Base-by-base conservation (phyloP, 2,113 vertebrate species). In the Siniperca chuatsi region DNA sequence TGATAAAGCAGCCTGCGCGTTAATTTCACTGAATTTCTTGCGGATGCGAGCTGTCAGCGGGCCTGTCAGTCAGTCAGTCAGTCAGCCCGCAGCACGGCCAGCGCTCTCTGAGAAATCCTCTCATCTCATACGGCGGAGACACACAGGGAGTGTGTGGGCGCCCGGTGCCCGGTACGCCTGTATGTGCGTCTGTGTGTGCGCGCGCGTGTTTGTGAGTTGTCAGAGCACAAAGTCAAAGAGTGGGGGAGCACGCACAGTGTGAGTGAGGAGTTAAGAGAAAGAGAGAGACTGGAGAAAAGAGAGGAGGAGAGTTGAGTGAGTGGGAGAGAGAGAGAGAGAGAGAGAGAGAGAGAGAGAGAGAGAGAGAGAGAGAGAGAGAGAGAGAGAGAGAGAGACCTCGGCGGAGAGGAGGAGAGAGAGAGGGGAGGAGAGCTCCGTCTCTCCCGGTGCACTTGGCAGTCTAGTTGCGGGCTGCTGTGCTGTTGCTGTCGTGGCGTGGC, bases 381-480 rank as follows among this genome's bases (percentile, higher is more conserved):
- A 77, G 90, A 69, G 42, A 73, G 81, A 68, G 85, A 87, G 84
- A 77, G 87, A 74, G 76, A 87, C 70, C 68, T 73, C 75, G 52
- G 66, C 35, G 68, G 87, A 85, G 79, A 78, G 85, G 81, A 77
- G 77, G 80, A 83, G 86, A 87, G 88, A 71, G 87, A 79, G 92
- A 77, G 90, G 78, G 89, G 89, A 88, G 90, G 93, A 92, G 92
- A 91, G 92, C 87, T 92, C 92, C 78, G 92, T 95, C 92, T 94
- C 94, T 96, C 92, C 94, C 92, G 90, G 95, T 94, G 95, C 96
- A 94, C 95, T 96, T 95, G 95, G 96, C 96, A 96, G 96, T 96
- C 92, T 95, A 95, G 95, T 96, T 96, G 94, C 95, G 92, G 95
- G 94, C 94, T 94, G 94, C 93, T 95, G 94, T 93, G 91, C 93